Evolutionary conservation across 2,113 vertebrate species (phyloP).

Genomic region (Benitochromis conjunctus): DNA sequence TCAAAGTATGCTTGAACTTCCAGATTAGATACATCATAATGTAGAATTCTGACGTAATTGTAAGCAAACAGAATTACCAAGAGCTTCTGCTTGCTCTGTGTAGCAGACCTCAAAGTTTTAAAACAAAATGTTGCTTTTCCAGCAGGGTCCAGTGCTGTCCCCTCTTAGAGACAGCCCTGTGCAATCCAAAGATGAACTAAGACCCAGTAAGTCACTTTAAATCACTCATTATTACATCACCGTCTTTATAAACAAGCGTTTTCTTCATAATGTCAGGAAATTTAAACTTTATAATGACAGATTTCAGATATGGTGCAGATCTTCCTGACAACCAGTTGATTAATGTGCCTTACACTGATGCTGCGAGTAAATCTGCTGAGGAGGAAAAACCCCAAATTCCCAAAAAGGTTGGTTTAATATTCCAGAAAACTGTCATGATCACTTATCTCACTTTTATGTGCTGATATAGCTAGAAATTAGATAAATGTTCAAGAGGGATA

Average conservation of each 20-base stretch:
- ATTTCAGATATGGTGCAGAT: slow-evolving; percentile 19
- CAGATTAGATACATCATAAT: not conserved
- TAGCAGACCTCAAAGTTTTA: not conserved
- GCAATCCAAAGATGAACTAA: slow-evolving; percentile 15
- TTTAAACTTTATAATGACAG: slow-evolving; percentile 1
- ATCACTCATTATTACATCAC: not conserved
- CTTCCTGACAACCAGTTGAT: not conserved
- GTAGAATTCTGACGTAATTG: not conserved
- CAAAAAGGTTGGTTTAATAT: slow-evolving; percentile 58
- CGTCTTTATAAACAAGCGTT: not conserved
- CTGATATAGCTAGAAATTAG: not conserved
- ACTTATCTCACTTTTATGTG: not conserved
- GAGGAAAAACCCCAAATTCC: slow-evolving; percentile 30
- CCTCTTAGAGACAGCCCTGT: slow-evolving; percentile 58
- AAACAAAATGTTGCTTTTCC: not conserved
- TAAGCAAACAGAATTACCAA: not conserved
- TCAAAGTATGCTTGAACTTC: not conserved
- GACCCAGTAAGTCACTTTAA: slow-evolving; percentile 11
- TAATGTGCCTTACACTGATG: not conserved
- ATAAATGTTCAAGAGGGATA: not conserved
- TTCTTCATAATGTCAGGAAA: not conserved
- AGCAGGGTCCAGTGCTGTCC: slow-evolving; percentile 45
- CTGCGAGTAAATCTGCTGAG: slow-evolving; percentile 5
- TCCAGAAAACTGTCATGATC: not conserved
- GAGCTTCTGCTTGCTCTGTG: not conserved